Conservation (phyloP, 2,113 vertebrate genomes). For the Eidolon helvum region DNA sequence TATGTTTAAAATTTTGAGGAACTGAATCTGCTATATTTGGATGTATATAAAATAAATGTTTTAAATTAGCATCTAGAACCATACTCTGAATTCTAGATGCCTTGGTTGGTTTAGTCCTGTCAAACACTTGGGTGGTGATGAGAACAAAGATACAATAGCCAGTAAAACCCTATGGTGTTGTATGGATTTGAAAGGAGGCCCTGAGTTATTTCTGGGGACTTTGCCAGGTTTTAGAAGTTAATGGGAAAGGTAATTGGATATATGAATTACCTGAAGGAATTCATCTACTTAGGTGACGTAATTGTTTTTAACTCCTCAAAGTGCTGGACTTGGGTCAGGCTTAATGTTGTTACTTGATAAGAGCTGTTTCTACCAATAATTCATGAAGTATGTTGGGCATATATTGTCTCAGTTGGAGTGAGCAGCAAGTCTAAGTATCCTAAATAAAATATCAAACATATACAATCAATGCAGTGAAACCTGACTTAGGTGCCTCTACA, state of each 20-base stretch:
- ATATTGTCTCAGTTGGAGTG: background rate
- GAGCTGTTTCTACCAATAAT: background rate
- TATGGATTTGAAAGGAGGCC: background rate
- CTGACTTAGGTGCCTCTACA: background rate
- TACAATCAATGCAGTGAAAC: background rate
- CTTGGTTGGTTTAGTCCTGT: background rate
- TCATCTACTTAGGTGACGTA: background rate
- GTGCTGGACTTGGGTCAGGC: background rate
- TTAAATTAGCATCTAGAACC: background rate
- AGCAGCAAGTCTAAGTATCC: background rate
- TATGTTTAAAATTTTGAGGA: constrained; percentile 25
- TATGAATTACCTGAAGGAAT: constrained; percentile 24
- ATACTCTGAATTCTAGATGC: background rate
- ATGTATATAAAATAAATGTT: background rate
- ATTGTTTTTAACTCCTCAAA: constrained; percentile 21
- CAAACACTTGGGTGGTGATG: background rate
- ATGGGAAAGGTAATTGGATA: background rate
- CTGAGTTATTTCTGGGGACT: background rate
- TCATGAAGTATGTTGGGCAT: background rate
- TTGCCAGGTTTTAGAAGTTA: constrained; percentile 20
- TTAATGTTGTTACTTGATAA: constrained; percentile 3
- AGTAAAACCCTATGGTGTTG: background rate
- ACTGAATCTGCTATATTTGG: background rate
- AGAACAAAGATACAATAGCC: background rate
- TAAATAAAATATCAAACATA: constrained; percentile 19